These are phyloP conservation scores for Rissa tridactyla DNA, from an alignment of 2,113 vertebrate species.

Conservation along the genomic window DNA sequence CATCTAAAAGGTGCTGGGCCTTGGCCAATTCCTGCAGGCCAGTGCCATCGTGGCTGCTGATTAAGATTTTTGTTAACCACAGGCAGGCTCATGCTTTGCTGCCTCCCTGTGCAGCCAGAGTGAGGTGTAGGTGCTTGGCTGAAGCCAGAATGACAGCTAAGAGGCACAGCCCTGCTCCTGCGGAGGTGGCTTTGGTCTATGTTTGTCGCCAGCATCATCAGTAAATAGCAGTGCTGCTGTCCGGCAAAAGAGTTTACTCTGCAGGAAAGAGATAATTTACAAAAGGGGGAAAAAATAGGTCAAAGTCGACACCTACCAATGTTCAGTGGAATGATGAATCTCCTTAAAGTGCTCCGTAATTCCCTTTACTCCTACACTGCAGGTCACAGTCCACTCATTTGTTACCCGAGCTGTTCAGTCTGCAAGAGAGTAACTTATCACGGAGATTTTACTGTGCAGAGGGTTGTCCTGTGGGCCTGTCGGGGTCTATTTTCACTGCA, in stretches of 20 bases:
- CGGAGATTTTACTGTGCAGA: accelerated
- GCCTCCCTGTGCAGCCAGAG: background rate
- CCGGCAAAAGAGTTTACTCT: background rate
- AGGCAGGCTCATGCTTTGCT: background rate
- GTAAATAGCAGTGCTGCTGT: background rate
- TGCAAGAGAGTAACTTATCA: no score
- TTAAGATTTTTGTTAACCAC: background rate
- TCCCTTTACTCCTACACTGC: background rate
- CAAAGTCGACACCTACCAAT: accelerated
- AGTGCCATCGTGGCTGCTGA: background rate
- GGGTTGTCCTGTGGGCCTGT: background rate
- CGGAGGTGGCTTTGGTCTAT: background rate
- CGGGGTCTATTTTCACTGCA: background rate
- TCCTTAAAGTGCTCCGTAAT: background rate
- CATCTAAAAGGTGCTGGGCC: background rate
- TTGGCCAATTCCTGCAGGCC: background rate
- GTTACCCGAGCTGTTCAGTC: background rate
- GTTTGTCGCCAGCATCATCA: background rate
- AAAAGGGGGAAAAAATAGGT: background rate
- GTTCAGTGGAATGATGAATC: background rate
- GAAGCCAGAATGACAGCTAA: background rate
- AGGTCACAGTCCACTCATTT: background rate
- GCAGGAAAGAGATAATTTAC: background rate
- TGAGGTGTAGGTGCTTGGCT: background rate
- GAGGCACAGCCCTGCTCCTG: background rate